A percentile compares a stretch with the other conserved stretches of the same genome.
phyloP scores from a whole-genome alignment of 2,888 invertebrate genomes.

The Byasa hedistus region DNA sequence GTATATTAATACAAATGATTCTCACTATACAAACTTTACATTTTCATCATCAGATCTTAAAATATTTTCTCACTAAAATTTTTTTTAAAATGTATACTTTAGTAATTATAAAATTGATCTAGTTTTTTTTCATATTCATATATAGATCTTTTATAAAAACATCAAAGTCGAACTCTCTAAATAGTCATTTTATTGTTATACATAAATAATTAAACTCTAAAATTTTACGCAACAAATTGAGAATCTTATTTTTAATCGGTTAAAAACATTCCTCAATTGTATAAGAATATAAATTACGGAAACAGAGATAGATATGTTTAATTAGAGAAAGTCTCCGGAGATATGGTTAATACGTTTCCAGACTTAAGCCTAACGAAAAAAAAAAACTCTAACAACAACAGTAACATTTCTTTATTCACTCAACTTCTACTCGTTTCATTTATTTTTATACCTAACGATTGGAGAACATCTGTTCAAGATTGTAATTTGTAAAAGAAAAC shows the following conservation, averaged over 20 bases:
- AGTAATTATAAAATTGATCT: no score
- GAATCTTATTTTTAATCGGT: not conserved
- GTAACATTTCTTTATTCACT: not conserved
- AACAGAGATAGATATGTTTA: constrained; percentile 13
- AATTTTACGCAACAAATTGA: not conserved
- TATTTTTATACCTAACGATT: not conserved
- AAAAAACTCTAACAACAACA: not conserved
- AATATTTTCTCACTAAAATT: no score
- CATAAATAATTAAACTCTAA: not conserved
- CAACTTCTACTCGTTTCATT: not conserved
- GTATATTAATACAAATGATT: no score
- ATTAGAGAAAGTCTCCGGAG: constrained; percentile 11
- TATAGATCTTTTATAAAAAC: no score
- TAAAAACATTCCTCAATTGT: not conserved
- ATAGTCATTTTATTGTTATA: not conserved
- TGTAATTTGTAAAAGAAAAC: not conserved
- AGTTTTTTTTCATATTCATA: no score
- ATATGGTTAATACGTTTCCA: not conserved
- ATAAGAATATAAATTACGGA: constrained; percentile 13
- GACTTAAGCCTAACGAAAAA: constrained; percentile 1
- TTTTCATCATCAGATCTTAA: no score
- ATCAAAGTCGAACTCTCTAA: not conserved
- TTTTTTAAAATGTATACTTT: no score
- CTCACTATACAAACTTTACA: no score
- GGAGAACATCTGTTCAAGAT: not conserved